phyloP scores from a whole-genome alignment of 2,797 vertebrate genomes.

The Sebastes matsubarae region DNA sequence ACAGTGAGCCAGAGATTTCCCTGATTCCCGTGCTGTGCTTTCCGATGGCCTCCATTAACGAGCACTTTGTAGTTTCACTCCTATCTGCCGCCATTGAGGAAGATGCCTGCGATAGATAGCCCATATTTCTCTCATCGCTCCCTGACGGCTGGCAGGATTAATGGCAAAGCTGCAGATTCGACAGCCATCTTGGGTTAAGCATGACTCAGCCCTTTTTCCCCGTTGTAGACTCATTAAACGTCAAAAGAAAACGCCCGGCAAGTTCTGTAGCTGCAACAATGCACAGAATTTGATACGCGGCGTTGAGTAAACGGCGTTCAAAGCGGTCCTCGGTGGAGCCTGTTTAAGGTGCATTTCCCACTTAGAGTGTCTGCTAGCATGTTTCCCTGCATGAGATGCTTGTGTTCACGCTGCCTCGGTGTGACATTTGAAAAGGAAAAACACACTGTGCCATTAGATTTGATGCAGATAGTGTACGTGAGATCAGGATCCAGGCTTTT shows the following conservation, averaged over 20 bases:
- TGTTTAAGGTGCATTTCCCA: slow-evolving; percentile 5
- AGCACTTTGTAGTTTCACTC: slow-evolving; percentile 46
- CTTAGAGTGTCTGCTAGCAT: not conserved
- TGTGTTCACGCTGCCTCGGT: slow-evolving; percentile 27
- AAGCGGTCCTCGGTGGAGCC: not conserved
- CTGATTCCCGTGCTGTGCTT: slow-evolving; percentile 24
- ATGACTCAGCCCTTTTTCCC: slow-evolving; percentile 61
- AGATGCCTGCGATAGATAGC: slow-evolving; percentile 56
- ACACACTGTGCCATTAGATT: slow-evolving; percentile 35
- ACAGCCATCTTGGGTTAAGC: slow-evolving; percentile 52
- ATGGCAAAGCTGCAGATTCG: slow-evolving; percentile 35
- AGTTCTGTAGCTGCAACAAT: slow-evolving; percentile 31
- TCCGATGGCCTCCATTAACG: slow-evolving; percentile 36
- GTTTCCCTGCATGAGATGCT: slow-evolving; percentile 5
- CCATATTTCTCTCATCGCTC: slow-evolving; percentile 54
- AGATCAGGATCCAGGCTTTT: slow-evolving; percentile 33
- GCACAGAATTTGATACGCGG: slow-evolving; percentile 22
- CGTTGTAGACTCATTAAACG: slow-evolving; percentile 56
- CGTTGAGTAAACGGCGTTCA: slow-evolving; percentile 39
- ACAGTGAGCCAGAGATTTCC: slow-evolving; percentile 29
- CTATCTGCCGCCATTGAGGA: slow-evolving; percentile 36
- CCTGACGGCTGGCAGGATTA: slow-evolving; percentile 47
- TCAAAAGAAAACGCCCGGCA: slow-evolving; percentile 44
- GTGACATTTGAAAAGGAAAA: slow-evolving; percentile 37
- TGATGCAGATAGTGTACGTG: slow-evolving; percentile 22